Percentiles rank a stretch among this genome's conserved stretches.
These are phyloP conservation scores for Aphelinus certus DNA, from an alignment of 1,140 invertebrate genomes.

Conservation along the genomic window DNA sequence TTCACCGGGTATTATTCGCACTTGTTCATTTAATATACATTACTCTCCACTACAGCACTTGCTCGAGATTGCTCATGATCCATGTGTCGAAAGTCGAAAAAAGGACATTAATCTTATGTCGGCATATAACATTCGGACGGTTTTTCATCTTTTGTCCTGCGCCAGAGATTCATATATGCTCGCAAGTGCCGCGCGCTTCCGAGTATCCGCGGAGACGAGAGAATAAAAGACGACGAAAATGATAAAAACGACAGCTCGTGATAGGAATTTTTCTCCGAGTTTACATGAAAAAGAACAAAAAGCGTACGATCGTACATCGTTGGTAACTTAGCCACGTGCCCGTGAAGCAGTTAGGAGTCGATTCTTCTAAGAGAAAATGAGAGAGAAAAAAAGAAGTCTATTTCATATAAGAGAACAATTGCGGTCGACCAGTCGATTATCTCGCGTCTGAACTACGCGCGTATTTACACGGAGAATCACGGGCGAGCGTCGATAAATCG, in stretches of 20 bases:
- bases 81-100: slow-evolving; percentile 4
- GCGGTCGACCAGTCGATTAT: slow-evolving; percentile 39
- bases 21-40: neutral
- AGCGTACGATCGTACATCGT: slow-evolving; percentile 40
- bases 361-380: slow-evolving; percentile 28
- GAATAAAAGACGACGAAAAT: slow-evolving; percentile 16
- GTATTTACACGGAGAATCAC: slow-evolving; percentile 32
- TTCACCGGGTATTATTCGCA: slow-evolving; percentile 27
- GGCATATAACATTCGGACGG: slow-evolving; percentile 27
- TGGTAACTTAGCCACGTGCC: slow-evolving; percentile 42
- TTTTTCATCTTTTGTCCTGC: neutral
- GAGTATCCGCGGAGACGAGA: slow-evolving; percentile 30
- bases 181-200: slow-evolving; percentile 28
- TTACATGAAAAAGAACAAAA: slow-evolving; percentile 24
- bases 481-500: slow-evolving; percentile 23
- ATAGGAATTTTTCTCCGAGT: slow-evolving; percentile 20
- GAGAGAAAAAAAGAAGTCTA: slow-evolving; percentile 29
- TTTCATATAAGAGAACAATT: slow-evolving; percentile 31
- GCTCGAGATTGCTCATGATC: no score
- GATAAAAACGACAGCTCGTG: slow-evolving; percentile 18
- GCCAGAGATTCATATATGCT: no score
- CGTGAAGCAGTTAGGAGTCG: slow-evolving; percentile 37
- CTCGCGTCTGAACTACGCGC: slow-evolving; percentile 27
- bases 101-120: slow-evolving; percentile 20
- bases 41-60: neutral